Base-by-base conservation (phyloP, 2,113 vertebrate species). In the Mobula hypostoma region DNA sequence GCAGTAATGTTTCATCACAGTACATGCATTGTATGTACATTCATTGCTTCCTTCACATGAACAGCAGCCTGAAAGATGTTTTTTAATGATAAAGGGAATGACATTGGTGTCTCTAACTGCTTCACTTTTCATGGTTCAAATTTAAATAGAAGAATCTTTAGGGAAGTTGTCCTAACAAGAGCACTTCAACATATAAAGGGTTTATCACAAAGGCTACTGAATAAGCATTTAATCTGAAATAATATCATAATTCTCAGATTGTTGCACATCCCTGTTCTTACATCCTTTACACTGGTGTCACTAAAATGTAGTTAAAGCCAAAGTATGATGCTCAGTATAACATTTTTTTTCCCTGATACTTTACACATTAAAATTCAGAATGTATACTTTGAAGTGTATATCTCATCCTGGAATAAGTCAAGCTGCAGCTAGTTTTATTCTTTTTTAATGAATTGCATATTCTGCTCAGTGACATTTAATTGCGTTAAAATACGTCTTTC, bases 401-500 rank as follows among this genome's bases (percentile, higher is more conserved):
- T 36, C 7, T 15, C 48, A 15, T 40, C 36, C 32, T 72, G 63
- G 36, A 24, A 72, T 74, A 72, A 19, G 12, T 36, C 36, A 93
- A 40, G 19, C 66, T 74, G 17, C 17, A 48, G 70, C 11, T 19
- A 74, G 21, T 36, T 74, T 90, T 68, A 68, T 90, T 85, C 66
- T 66, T 27, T 27, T 68, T 27, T 5, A 93, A 72, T 27, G 8
- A 72, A 48, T 24, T 74, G 32, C 36, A 72, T 36, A 27, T 70
- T 93, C 63, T 93, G 32, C 68, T 93, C 32, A 24, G 68, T 8
- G 70, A 19, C 17, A 93, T 74, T 93, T 72, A 93, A 72, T 48
- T 93, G 68, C 36, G 68, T 93, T 72, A 68, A 93, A 93, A 48
- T 93, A 15, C 90, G 21, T 36, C 66, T 91, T 91, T 36, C 63